Conservation (phyloP, 1,140 invertebrate genomes). For the Apocrypta bakeri region DNA sequence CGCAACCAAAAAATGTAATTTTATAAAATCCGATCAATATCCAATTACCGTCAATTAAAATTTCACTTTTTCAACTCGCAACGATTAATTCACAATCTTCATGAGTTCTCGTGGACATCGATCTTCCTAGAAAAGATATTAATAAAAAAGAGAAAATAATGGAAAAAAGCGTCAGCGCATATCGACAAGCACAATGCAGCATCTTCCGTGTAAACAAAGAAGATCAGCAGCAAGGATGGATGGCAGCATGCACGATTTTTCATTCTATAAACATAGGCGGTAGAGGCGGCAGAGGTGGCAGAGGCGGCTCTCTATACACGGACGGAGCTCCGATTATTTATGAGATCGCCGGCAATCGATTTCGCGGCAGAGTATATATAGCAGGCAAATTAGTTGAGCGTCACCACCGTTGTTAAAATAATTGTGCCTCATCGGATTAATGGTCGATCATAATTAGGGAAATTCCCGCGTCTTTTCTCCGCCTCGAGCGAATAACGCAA, state of each 20-base stretch:
- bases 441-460: conserved; percentile 72
- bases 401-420: conserved; percentile 67
- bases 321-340: conserved; percentile 5
- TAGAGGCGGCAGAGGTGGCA: conserved; percentile 11
- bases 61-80: not conserved
- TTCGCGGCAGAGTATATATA: conserved; percentile 24
- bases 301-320: not conserved
- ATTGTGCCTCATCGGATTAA: conserved; percentile 71
- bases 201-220: conserved; percentile 10
- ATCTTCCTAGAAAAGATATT: conserved; percentile 15
- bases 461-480: conserved; percentile 66
- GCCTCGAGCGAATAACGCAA: not conserved
- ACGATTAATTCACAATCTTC: not conserved
- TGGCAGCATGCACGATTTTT: conserved; percentile 59
- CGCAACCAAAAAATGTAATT: not conserved
- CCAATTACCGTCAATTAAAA: not conserved
- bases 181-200: not conserved
- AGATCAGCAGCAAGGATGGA: conserved; percentile 16
- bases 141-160: too few relatives aligned
- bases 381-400: conserved; percentile 66
- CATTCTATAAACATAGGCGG: conserved; percentile 61
- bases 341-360: conserved; percentile 60
- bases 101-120: not conserved
- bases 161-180: conserved; percentile 18
- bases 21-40: not conserved